Percentiles rank a stretch among this genome's conserved stretches.
phyloP scores from a whole-genome alignment of 1,140 invertebrate species.

The Prorops nasuta region DNA sequence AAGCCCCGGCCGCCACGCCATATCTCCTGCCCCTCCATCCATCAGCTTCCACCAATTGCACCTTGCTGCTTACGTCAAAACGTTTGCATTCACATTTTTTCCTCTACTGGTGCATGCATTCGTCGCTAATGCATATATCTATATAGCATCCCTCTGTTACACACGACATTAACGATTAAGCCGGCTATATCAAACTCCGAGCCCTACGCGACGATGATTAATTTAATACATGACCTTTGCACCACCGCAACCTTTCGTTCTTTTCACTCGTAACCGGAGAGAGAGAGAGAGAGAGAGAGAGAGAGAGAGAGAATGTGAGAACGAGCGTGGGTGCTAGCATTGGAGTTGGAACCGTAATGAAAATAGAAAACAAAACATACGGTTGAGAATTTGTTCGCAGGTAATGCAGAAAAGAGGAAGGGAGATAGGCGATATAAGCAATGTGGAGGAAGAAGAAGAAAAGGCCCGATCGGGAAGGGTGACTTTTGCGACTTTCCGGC shows the following conservation, averaged over 20 bases:
- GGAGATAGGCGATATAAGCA: too few species aligned
- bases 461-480: too few species aligned
- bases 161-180: constrained; percentile 20
- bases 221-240: constrained; percentile 39
- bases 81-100: too few species aligned
- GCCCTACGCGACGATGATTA: constrained; percentile 27
- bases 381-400: too few species aligned
- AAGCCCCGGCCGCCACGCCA: not conserved
- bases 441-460: not conserved
- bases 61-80: too few species aligned
- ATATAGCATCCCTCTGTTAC: not conserved
- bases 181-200: too few species aligned
- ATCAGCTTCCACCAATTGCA: too few species aligned
- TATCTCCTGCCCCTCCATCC: not conserved
- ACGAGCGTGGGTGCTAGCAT: too few species aligned
- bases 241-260: constrained; percentile 18
- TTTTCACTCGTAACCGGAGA: not conserved
- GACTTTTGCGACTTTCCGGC: constrained; percentile 28
- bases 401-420: too few species aligned
- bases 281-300: not conserved
- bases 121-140: not conserved
- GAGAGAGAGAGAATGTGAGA: too few species aligned
- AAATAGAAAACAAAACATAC: too few species aligned
- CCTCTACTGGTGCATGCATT: not conserved
- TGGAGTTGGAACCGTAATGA: too few species aligned